Conservation (phyloP, 2,797 vertebrate genomes). For the Paramormyrops hopkinsi region DNA sequence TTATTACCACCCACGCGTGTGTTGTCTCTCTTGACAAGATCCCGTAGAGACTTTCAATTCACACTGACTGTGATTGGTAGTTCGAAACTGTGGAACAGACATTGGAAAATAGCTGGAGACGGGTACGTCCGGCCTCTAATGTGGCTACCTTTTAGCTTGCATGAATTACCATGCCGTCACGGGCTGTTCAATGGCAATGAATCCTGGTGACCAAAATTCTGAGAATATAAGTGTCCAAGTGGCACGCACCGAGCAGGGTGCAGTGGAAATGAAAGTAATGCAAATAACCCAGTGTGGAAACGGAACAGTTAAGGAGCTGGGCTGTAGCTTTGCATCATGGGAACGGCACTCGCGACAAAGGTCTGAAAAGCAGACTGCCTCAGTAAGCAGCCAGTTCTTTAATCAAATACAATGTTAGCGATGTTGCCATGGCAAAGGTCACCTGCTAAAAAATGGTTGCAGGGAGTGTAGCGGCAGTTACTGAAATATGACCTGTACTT, state of each 20-base stretch:
- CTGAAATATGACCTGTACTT: background rate
- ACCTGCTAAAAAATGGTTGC: background rate
- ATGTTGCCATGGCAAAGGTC: conserved; percentile 1
- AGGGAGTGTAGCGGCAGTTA: background rate
- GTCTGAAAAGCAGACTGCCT: background rate
- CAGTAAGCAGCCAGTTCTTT: background rate
- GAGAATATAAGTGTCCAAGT: background rate
- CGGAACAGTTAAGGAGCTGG: background rate
- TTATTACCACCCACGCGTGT: conserved; percentile 24
- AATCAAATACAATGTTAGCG: background rate
- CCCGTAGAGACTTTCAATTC: conserved; percentile 13
- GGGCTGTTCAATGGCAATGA: background rate
- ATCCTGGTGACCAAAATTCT: background rate
- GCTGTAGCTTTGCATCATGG: background rate
- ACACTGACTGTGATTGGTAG: conserved; percentile 8
- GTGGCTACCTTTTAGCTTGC: background rate
- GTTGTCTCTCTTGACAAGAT: conserved; percentile 8
- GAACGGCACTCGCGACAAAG: background rate
- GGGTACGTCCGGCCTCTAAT: background rate
- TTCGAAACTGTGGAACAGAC: background rate
- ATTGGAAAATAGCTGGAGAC: background rate
- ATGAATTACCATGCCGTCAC: background rate
- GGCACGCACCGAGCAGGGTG: background rate
- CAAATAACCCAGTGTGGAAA: background rate
- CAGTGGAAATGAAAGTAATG: background rate